A percentile compares a stretch with the other conserved stretches of the same genome.
Evolutionary conservation across 2,888 invertebrate species (phyloP).

Genomic region (Loripinus fragilis): DNA sequence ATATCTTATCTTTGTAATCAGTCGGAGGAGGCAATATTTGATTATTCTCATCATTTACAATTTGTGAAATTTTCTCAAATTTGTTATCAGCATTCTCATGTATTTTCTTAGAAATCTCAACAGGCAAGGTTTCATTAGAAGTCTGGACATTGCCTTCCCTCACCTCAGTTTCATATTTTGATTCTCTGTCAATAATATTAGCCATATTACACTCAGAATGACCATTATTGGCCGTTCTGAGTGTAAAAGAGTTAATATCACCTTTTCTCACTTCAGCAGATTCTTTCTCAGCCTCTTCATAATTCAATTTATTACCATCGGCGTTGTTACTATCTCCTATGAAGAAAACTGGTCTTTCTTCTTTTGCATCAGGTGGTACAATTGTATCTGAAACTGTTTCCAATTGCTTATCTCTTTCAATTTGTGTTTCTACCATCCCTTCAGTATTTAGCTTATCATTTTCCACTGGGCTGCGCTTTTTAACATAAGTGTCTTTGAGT

Average conservation of each 20-base stretch:
- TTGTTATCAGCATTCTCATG: background rate
- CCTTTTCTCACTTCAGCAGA: background rate
- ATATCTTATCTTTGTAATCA: constrained; percentile 10
- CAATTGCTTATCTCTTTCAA: constrained; percentile 1
- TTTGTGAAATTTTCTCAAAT: background rate
- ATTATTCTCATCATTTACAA: background rate
- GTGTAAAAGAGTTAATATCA: background rate
- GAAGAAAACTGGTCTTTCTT: background rate
- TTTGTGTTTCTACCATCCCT: background rate
- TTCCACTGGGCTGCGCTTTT: constrained; percentile 1
- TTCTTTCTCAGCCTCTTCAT: background rate
- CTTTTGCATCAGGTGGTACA: background rate
- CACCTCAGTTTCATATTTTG: background rate
- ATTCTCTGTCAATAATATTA: background rate
- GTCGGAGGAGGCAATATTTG: background rate
- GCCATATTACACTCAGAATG: background rate
- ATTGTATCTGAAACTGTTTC: background rate
- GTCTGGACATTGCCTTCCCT: background rate
- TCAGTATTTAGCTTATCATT: background rate
- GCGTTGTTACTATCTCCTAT: background rate
- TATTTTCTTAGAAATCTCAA: background rate
- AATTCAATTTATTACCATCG: background rate
- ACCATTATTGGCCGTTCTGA: background rate
- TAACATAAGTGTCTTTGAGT: background rate
- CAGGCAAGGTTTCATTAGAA: background rate